Evolutionary conservation across 2,888 invertebrate genomes (phyloP).

Genomic region (Caenorhabditis becei): DNA sequence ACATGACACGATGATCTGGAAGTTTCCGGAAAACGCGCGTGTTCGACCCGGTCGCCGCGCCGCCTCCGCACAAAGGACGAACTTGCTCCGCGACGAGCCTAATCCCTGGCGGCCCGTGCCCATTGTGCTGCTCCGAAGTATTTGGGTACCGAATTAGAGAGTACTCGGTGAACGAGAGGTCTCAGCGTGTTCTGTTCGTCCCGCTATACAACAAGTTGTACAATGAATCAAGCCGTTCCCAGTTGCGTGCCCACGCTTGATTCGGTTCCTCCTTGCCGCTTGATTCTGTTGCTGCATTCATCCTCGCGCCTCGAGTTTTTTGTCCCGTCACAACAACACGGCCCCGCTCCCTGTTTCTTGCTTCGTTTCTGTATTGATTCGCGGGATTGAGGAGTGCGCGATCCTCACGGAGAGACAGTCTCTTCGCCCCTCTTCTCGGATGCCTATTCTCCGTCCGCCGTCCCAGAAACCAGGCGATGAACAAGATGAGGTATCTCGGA

Average conservation of each 20-base stretch:
- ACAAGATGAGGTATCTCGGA: constrained; percentile 58
- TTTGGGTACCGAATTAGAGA: constrained; percentile 58
- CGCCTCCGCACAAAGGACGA: constrained; percentile 45
- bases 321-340: constrained; percentile 30
- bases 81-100: constrained; percentile 53
- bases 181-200: constrained; percentile 12
- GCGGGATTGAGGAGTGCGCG: constrained; percentile 1
- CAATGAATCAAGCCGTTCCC: constrained; percentile 38
- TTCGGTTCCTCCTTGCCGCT: constrained; percentile 27
- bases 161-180: constrained; percentile 36
- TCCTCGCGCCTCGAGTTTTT: constrained; percentile 8
- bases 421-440: constrained; percentile 16
- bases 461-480: constrained; percentile 53
- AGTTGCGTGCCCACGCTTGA: constrained; percentile 32
- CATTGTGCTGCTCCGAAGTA: constrained; percentile 46
- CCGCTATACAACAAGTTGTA: constrained; percentile 54
- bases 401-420: constrained; percentile 20
- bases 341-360: constrained; percentile 6
- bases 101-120: constrained; percentile 44
- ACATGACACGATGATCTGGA: constrained; percentile 59
- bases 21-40: constrained; percentile 49
- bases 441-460: constrained; percentile 22
- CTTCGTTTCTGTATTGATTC: constrained; percentile 39
- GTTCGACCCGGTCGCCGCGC: constrained; percentile 46
- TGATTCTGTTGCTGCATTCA: constrained; percentile 5